Conservation (phyloP, 2,113 vertebrate genomes). For the Seriola aureovittata region DNA sequence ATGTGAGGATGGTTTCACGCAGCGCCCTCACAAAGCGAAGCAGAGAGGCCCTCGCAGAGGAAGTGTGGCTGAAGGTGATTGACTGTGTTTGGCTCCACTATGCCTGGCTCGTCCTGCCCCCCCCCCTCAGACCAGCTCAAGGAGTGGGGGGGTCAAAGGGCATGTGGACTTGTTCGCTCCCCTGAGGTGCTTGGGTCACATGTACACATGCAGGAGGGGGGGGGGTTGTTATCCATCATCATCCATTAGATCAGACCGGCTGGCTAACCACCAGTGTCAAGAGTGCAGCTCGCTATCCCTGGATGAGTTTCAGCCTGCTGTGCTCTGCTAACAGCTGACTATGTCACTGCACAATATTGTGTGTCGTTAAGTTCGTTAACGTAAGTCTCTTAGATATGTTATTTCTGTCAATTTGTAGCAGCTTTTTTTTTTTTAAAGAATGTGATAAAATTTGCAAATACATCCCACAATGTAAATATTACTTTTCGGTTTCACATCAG, state of each 20-base stretch:
- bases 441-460: not conserved
- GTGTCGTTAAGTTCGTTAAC: not conserved
- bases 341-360: not conserved
- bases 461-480: not conserved
- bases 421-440: not conserved
- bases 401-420: not conserved
- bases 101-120: not conserved
- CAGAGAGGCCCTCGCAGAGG: conserved; percentile 19
- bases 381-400: not conserved
- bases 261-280: conserved; percentile 44
- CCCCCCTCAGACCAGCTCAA: conserved; percentile 35
- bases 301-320: conserved; percentile 20
- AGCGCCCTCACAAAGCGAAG: conserved; percentile 11
- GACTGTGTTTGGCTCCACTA: conserved; percentile 60
- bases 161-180: conserved; percentile 56
- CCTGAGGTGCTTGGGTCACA: conserved; percentile 69
- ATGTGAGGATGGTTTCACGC: conserved; percentile 9
- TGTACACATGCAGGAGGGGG: conserved; percentile 45
- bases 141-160: conserved; percentile 47
- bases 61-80: conserved; percentile 50
- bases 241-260: conserved; percentile 61
- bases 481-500: not conserved
- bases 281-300: conserved; percentile 1
- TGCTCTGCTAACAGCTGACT: conserved; percentile 14
- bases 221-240: conserved; percentile 63